Evolutionary conservation across 2,797 vertebrate species (phyloP), one percentile per base, ranked within the genome.

Genomic region (Xenentodon cancila): DNA sequence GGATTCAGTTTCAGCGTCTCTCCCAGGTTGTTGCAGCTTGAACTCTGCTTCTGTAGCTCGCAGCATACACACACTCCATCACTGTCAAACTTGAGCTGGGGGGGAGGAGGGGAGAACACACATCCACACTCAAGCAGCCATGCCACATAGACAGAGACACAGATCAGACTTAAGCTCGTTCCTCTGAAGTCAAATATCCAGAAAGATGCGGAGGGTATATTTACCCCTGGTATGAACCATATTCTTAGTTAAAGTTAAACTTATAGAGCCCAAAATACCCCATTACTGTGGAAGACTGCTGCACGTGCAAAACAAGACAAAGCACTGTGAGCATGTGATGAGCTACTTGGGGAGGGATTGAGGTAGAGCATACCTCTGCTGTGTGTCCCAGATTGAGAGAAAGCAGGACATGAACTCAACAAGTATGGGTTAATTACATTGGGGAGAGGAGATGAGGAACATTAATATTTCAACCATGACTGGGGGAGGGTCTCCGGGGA

Each of bases 21-120:
- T 80, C 96, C 97, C 50, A 96, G 87, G 92, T 96, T 97, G 91
- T 95, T 97, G 92, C 97, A 99, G 87, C 96, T 97, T 0, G 95
- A 95, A 21, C 94, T 94, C 85, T 95, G 96, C 77, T 96, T 96
- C 83, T 97, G 97, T 44, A 95, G 92, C 87, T 99, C 96, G 44
- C 97, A 99, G 93, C 98, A 99, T 37, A 99, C 96, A 65, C 98
- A 99, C 81, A 99, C 96, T 50, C 96, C 96, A 57, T 99, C 96
- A 11, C 95, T 97, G 94, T 98, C 96, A 19, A 97, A 97, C 91
- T 98, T 98, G 59, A 99, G 96, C 97, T 99, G 88, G 37, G 77
- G 79, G 83, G 58, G 30, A 87, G 77, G 62, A 75, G 75, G 82
- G 66, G 85, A 75, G 76, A 90, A 89, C 74, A 90, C 71, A 79